A percentile compares a stretch with the other conserved stretches of the same genome.
Evolutionary conservation across 2,888 invertebrate genomes (phyloP).

Genomic region (Hartigia nigra): DNA sequence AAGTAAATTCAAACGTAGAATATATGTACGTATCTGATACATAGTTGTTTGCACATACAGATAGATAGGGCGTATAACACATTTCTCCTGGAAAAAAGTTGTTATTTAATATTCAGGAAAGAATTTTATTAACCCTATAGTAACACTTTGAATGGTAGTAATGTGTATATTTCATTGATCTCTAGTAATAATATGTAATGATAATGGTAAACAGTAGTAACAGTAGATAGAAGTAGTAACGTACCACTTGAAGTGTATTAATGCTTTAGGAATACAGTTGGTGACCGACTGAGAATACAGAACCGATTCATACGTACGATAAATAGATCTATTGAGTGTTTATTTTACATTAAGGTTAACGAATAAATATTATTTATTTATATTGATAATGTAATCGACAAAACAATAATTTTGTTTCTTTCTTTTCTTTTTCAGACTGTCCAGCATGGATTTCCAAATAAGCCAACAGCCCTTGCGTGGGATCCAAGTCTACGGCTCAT

Average conservation of each 20-base stretch:
- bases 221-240: neutral
- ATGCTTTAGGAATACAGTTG: neutral
- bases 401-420: neutral
- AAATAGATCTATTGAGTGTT: neutral
- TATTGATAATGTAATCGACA: neutral
- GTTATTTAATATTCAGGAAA: neutral
- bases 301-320: neutral
- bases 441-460: constrained; percentile 97
- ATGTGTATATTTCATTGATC: neutral
- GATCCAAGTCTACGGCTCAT: constrained; percentile 88
- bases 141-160: neutral
- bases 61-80: neutral
- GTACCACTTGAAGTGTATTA: neutral
- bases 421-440: constrained; percentile 78
- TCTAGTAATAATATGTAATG: neutral
- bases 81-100: neutral
- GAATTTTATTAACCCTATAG: neutral
- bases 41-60: neutral
- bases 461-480: constrained; percentile 94
- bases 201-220: neutral
- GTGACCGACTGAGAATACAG: neutral
- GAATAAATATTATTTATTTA: neutral
- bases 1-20: neutral
- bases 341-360: neutral
- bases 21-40: neutral